phyloP scores from a whole-genome alignment of 2,797 vertebrate genomes.

The Pteropus rufus region DNA sequence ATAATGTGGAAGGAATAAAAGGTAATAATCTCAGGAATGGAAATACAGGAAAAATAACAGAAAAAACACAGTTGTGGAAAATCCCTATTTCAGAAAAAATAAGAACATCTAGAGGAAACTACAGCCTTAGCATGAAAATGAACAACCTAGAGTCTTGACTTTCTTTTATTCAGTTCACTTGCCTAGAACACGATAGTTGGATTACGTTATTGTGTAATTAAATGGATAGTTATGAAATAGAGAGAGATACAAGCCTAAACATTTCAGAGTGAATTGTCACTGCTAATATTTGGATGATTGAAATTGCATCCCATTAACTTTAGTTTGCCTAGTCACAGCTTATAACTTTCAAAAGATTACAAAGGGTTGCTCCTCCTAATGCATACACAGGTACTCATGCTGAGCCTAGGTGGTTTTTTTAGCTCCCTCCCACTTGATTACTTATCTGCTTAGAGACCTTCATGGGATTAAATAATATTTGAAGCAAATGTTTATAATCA shows the following conservation, averaged over 20 bases:
- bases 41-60: background rate
- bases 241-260: background rate
- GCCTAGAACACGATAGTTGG: background rate
- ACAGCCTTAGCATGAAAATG: background rate
- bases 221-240: background rate
- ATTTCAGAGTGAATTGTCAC: background rate
- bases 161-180: background rate
- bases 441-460: background rate
- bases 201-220: slow-evolving; percentile 6
- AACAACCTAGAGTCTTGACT: background rate
- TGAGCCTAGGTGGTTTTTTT: background rate
- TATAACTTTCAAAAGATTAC: background rate
- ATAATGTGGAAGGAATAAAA: background rate
- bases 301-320: slow-evolving; percentile 22
- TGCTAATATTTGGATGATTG: slow-evolving; percentile 38
- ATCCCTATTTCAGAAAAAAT: background rate
- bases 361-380: background rate
- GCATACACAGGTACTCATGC: background rate
- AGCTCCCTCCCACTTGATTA: background rate
- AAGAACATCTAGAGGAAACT: background rate
- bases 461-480: slow-evolving; percentile 43
- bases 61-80: background rate
- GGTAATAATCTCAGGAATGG: background rate
- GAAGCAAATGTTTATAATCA: slow-evolving; percentile 38
- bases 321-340: background rate